Percentiles rank a stretch among this genome's conserved stretches.
Conservation (phyloP, 2,797 vertebrate species). For the Crenuchus spilurus region DNA sequence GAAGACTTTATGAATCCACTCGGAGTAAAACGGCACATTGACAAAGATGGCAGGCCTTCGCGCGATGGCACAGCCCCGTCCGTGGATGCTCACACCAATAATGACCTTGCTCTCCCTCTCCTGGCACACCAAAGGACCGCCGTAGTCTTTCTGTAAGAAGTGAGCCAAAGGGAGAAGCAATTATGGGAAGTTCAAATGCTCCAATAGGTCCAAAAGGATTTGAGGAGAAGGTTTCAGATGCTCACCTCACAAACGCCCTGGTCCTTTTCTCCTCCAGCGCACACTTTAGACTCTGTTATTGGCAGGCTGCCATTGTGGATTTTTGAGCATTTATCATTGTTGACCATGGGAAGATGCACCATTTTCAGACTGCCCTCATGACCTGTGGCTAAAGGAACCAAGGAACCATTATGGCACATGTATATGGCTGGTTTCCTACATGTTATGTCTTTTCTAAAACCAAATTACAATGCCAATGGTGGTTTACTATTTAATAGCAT, state of each 20-base stretch:
- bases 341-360: constrained; percentile 87
- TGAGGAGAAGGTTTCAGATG: background rate
- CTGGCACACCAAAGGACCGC: constrained; percentile 92
- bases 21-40: constrained; percentile 92
- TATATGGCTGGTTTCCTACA: background rate
- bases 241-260: constrained; percentile 93
- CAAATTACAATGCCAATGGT: background rate
- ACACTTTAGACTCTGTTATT: constrained; percentile 90
- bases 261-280: constrained; percentile 88
- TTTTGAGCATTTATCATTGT: constrained; percentile 87
- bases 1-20: constrained; percentile 96
- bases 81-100: constrained; percentile 91
- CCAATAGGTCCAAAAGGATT: background rate
- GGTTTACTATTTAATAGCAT: too few species aligned
- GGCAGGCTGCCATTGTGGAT: constrained; percentile 86
- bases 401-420: background rate
- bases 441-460: background rate
- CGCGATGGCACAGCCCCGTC: constrained; percentile 89
- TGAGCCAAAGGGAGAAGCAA: background rate
- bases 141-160: constrained; percentile 86
- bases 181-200: background rate
- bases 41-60: constrained; percentile 92
- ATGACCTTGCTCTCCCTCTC: constrained; percentile 91
- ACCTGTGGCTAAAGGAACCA: constrained; percentile 75
- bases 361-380: constrained; percentile 85